These are phyloP conservation scores for Cynocephalus volans DNA, from an alignment of 2,113 vertebrate species.

Conservation along the genomic window DNA sequence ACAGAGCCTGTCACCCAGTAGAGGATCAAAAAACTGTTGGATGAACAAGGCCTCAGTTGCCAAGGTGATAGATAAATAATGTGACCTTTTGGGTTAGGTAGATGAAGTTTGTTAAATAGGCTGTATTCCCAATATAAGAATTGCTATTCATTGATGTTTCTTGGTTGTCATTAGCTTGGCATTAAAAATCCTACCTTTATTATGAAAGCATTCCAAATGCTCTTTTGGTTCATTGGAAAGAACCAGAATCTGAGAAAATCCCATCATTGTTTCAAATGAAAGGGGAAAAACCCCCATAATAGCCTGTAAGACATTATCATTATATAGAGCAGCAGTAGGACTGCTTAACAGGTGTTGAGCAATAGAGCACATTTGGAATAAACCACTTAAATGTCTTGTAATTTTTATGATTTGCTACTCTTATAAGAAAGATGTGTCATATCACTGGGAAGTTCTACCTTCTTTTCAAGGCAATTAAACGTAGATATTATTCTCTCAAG, in stretches of 20 bases:
- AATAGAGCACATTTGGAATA: neutral
- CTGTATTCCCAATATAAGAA: neutral
- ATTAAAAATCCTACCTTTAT: conserved; percentile 23
- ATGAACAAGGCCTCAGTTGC: neutral
- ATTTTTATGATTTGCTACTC: neutral
- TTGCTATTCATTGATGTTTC: neutral
- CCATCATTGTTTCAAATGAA: neutral
- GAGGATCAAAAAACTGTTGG: conserved; percentile 13
- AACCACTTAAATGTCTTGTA: neutral
- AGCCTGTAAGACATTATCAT: neutral
- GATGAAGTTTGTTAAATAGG: neutral
- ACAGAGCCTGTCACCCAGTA: neutral
- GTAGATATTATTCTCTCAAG: neutral
- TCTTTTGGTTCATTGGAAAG: neutral
- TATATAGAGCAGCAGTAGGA: neutral
- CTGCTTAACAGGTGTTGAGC: neutral
- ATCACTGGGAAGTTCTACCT: neutral
- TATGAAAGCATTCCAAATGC: conserved; percentile 23
- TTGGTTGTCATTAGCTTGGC: neutral
- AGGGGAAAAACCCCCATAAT: neutral
- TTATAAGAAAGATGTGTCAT: neutral
- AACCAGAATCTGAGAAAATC: neutral
- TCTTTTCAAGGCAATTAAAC: conserved; percentile 39
- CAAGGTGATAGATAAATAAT: neutral
- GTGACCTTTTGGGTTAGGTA: conserved; percentile 27